phyloP scores from a whole-genome alignment of 2,888 invertebrate genomes.

The Enchytraeus crypticus region DNA sequence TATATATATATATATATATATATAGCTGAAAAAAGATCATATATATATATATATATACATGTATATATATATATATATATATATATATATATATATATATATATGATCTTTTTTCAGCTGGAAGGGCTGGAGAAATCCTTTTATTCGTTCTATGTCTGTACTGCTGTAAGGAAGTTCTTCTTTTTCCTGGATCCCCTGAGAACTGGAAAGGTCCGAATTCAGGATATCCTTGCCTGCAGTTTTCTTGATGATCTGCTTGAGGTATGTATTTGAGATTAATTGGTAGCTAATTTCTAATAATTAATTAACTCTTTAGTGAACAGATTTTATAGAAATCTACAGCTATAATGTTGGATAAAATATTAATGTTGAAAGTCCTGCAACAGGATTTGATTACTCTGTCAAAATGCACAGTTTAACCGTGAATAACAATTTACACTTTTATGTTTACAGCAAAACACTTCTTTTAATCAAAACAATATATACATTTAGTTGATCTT shows the following conservation, averaged over 20 bases:
- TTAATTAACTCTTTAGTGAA: too few relatives aligned
- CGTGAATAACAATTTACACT: too few relatives aligned
- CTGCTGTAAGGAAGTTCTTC: conserved; percentile 87
- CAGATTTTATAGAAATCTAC: too few relatives aligned
- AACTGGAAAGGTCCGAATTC: conserved; percentile 77
- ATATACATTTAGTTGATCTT: too few relatives aligned
- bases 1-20: too few relatives aligned
- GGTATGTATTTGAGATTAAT: conserved; percentile 48
- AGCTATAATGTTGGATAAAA: too few relatives aligned
- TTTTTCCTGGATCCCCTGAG: conserved; percentile 86
- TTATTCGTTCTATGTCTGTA: conserved; percentile 90
- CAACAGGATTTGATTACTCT: too few relatives aligned
- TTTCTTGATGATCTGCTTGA: conserved; percentile 85
- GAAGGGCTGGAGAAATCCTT: conserved; percentile 85
- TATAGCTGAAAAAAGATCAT: background rate
- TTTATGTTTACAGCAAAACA: too few relatives aligned
- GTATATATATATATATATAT: background rate
- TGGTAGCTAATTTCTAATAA: background rate
- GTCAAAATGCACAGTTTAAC: too few relatives aligned
- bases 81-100: too few relatives aligned
- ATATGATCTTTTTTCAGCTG: conserved; percentile 47
- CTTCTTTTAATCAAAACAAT: too few relatives aligned
- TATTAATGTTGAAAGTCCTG: too few relatives aligned
- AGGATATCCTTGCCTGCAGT: conserved; percentile 81
- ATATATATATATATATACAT: background rate